Conservation (phyloP, 1,140 invertebrate species). For the Grapholita molesta region DNA sequence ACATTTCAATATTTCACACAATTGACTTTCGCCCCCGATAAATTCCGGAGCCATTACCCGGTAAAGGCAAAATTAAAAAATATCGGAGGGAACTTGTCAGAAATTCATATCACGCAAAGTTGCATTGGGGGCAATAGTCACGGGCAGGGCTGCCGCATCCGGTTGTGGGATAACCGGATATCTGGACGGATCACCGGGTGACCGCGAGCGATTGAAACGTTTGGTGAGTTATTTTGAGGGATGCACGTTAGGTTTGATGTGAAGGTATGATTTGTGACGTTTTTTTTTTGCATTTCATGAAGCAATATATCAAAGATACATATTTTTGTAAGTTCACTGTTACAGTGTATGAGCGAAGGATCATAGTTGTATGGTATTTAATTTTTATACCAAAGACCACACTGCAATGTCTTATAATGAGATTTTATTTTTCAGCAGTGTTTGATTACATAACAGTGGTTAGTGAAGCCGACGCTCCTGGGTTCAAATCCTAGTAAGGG, state of each 20-base stretch:
- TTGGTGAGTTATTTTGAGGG: not conserved
- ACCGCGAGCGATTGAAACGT: not conserved
- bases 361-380: too few species aligned
- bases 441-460: too few species aligned
- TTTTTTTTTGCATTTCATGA: too few species aligned
- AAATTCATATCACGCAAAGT: slow-evolving; percentile 22
- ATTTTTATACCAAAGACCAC: too few species aligned
- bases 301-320: too few species aligned
- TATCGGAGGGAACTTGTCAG: slow-evolving; percentile 22
- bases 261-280: too few species aligned
- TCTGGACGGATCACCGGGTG: not conserved
- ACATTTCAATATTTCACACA: not conserved
- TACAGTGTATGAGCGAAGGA: too few species aligned
- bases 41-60: slow-evolving; percentile 25
- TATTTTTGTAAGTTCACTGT: too few species aligned
- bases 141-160: slow-evolving; percentile 25
- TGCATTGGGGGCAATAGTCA: slow-evolving; percentile 36
- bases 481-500: too few species aligned
- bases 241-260: not conserved
- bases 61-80: not conserved
- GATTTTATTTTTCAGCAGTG: too few species aligned
- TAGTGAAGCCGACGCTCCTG: too few species aligned
- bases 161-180: not conserved
- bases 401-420: too few species aligned
- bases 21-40: not conserved